These are phyloP conservation scores for Mesodorylaimus sp. DNA, from an alignment of 2,888 invertebrate genomes.

Conservation along the genomic window DNA sequence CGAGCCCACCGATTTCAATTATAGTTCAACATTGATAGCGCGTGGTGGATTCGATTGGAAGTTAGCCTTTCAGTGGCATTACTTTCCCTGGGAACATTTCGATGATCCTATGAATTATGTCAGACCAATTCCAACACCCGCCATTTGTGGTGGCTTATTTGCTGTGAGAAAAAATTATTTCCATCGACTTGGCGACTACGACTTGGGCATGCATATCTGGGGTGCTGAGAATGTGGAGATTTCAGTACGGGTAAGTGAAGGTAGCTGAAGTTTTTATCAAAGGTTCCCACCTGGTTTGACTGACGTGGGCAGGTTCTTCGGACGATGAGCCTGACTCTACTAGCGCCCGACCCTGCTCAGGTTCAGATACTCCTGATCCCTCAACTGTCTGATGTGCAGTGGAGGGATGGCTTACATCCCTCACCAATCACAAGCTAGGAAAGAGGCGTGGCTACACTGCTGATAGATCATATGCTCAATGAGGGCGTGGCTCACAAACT, in stretches of 20 bases:
- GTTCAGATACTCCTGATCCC: too few species aligned
- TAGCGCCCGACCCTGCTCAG: too few species aligned
- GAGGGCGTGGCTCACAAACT: too few species aligned
- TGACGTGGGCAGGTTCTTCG: too few species aligned
- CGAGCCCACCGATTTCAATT: constrained; percentile 91
- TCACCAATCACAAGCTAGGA: too few species aligned
- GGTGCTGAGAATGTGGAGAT: constrained; percentile 88
- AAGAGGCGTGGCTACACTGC: too few species aligned
- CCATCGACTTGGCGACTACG: constrained; percentile 90
- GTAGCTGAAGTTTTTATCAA: too few species aligned
- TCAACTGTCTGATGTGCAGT: too few species aligned
- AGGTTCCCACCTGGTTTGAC: too few species aligned
- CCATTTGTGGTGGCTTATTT: constrained; percentile 85
- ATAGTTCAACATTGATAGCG: constrained; percentile 91
- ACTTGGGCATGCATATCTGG: constrained; percentile 99
- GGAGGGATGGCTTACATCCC: too few species aligned
- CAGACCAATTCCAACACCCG: constrained; percentile 74
- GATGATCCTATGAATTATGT: constrained; percentile 49
- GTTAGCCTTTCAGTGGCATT: constrained; percentile 76
- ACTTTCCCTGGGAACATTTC: constrained; percentile 51
- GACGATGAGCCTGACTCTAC: too few species aligned
- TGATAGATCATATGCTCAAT: too few species aligned
- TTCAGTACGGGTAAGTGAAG: constrained; percentile 74
- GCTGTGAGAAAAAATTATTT: constrained; percentile 90
- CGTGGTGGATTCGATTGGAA: constrained; percentile 99